Conservation (phyloP, 1,140 invertebrate species). For the Apolygus lucorum region DNA sequence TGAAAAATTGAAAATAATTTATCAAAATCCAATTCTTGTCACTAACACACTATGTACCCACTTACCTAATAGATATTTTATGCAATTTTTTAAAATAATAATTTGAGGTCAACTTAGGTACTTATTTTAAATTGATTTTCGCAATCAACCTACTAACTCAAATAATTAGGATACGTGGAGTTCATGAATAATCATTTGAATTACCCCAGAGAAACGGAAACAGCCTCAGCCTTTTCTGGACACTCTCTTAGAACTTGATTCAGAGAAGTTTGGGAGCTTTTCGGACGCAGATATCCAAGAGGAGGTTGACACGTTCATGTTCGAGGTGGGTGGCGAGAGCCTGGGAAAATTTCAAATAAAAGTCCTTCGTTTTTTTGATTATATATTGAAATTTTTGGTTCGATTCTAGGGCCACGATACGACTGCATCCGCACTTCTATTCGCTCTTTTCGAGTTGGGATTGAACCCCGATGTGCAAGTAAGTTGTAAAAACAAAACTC, state of each 20-base stretch:
- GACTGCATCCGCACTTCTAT: slow-evolving; percentile 63
- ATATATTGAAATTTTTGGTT: no score
- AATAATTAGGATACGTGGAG: no score
- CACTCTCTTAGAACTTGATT: not conserved
- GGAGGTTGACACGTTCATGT: slow-evolving; percentile 12
- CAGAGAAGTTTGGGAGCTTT: not conserved
- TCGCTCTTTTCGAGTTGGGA: slow-evolving; percentile 44
- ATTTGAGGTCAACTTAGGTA: no score
- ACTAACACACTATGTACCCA: no score
- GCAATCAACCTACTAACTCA: no score
- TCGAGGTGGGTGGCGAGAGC: not conserved
- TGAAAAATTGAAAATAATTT: no score
- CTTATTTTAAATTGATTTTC: no score
- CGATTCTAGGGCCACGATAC: slow-evolving; percentile 75
- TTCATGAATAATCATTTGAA: no score
- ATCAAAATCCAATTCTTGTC: no score
- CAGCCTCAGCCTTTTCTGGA: not conserved
- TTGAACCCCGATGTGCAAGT: slow-evolving; percentile 44
- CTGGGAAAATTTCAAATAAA: not conserved
- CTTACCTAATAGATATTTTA: no score
- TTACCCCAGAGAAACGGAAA: not conserved
- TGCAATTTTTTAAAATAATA: no score
- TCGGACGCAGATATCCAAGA: not conserved
- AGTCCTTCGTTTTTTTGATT: no score
- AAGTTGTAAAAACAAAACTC: not conserved